Conservation (phyloP, 2,113 vertebrate genomes). For the Podarcis cretensis region DNA sequence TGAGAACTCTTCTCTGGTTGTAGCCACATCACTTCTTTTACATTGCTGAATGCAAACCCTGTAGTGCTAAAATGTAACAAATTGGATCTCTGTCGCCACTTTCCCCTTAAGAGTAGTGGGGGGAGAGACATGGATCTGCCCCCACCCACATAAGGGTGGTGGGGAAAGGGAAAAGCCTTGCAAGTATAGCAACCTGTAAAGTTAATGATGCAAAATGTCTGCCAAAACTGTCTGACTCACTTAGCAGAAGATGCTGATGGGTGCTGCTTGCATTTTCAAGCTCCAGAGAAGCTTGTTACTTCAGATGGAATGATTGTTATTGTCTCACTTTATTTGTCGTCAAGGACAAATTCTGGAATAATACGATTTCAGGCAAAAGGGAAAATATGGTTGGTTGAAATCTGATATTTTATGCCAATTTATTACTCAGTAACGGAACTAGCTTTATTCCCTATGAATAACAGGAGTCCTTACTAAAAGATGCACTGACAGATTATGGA, state of each 20-base stretch:
- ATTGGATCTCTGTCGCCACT: too few relatives aligned
- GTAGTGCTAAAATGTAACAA: neutral
- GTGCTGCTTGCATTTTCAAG: slow-evolving; percentile 32
- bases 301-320: slow-evolving; percentile 26
- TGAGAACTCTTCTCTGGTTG: too few relatives aligned
- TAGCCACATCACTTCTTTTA: neutral
- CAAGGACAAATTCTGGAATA: slow-evolving; percentile 54
- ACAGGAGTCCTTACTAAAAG: slow-evolving; percentile 19
- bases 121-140: slow-evolving; percentile 13
- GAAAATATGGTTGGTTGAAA: slow-evolving; percentile 3
- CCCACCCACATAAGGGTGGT: too few relatives aligned
- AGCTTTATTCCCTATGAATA: slow-evolving; percentile 43
- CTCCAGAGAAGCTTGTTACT: slow-evolving; percentile 29
- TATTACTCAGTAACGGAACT: slow-evolving; percentile 30
- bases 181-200: slow-evolving; percentile 8
- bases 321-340: slow-evolving; percentile 37
- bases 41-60: neutral
- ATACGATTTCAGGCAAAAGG: slow-evolving; percentile 43
- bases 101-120: neutral
- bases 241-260: slow-evolving; percentile 14
- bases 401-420: neutral
- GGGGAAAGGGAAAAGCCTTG: neutral
- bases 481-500: slow-evolving; percentile 16
- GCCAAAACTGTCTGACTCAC: slow-evolving; percentile 29
- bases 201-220: slow-evolving; percentile 36